These are phyloP conservation scores for Clusia tigrina DNA, from an alignment of 2,888 invertebrate species.

Conservation along the genomic window DNA sequence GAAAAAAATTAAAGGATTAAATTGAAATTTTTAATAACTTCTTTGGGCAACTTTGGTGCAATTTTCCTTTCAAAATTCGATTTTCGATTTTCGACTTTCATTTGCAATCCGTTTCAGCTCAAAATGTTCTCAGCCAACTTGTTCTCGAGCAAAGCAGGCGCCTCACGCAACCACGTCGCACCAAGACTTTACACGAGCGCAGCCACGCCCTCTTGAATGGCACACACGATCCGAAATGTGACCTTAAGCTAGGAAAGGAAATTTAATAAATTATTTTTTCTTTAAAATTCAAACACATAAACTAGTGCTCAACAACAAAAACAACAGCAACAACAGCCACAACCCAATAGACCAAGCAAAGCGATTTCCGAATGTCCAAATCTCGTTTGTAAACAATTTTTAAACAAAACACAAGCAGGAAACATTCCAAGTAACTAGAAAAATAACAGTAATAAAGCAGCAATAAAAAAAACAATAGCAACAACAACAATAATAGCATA, in stretches of 20 bases:
- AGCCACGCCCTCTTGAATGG: constrained; percentile 38
- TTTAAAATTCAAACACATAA: background rate
- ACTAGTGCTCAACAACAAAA: constrained; percentile 28
- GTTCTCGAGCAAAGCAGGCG: background rate
- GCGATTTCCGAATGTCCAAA: background rate
- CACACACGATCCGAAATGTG: constrained; percentile 24
- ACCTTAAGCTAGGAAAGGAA: constrained; percentile 28
- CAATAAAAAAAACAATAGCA: constrained; percentile 26
- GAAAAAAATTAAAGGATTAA: no score
- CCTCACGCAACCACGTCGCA: background rate
- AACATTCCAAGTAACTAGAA: background rate
- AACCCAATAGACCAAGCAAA: constrained; percentile 13
- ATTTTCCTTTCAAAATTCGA: no score
- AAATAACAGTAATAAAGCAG: constrained; percentile 5
- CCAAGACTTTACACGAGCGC: constrained; percentile 26
- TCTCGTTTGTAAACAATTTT: no score
- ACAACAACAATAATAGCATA: constrained; percentile 32
- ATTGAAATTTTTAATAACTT: no score
- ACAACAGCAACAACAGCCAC: constrained; percentile 21
- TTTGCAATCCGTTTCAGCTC: background rate
- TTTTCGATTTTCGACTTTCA: no score
- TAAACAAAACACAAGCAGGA: background rate
- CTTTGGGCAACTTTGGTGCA: no score
- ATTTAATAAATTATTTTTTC: constrained; percentile 11
- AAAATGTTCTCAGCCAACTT: background rate